Conservation (phyloP, 2,113 vertebrate species). For the Sturnus vulgaris region DNA sequence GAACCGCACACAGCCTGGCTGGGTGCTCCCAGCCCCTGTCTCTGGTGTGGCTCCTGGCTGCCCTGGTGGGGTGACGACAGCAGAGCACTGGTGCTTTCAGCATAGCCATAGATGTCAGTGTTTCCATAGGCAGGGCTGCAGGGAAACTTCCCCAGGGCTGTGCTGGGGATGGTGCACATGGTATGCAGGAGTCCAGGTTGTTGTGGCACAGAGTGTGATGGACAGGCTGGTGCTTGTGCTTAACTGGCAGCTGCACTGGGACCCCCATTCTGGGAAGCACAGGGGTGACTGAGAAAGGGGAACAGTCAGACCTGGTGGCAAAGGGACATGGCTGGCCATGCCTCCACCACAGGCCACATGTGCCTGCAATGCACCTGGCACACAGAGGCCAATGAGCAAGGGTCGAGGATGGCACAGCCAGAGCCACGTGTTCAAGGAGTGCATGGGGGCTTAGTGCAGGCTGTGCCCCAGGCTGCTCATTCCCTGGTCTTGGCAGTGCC, state of each 20-base stretch:
- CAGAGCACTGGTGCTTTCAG: not conserved
- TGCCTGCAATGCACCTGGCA: not conserved
- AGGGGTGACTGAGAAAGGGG: not conserved
- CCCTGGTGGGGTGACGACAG: not conserved
- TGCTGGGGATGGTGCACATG: not conserved
- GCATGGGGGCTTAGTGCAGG: not conserved
- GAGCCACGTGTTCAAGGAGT: fast-evolving
- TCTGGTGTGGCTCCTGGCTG: not conserved
- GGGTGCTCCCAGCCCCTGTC: not conserved
- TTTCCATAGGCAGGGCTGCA: not conserved
- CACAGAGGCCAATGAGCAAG: not conserved
- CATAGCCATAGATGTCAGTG: not conserved
- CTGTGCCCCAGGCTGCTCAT: not conserved
- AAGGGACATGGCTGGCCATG: not conserved
- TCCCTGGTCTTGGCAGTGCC: too few relatives aligned
- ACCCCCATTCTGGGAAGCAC: fast-evolving
- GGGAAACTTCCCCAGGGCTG: not conserved
- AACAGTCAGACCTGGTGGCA: not conserved
- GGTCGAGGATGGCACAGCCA: not conserved
- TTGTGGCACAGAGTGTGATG: not conserved
- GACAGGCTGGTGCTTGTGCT: not conserved
- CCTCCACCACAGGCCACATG: not conserved
- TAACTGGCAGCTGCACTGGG: fast-evolving
- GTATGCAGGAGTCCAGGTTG: fast-evolving
- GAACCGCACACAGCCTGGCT: fast-evolving